phyloP scores from a whole-genome alignment of 2,888 invertebrate genomes.

The Tetragonisca angustula region DNA sequence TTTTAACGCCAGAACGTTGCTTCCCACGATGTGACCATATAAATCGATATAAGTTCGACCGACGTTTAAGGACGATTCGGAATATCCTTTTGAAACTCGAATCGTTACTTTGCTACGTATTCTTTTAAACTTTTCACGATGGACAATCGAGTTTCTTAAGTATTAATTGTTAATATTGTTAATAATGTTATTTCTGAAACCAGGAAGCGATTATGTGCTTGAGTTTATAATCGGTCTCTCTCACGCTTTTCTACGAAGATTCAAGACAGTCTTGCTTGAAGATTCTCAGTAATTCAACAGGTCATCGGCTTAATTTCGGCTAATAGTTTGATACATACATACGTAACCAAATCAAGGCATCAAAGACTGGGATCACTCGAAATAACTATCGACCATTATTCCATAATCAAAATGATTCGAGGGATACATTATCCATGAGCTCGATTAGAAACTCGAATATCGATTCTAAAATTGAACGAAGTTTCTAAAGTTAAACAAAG shows the following conservation, averaged over 20 bases:
- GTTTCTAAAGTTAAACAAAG: not conserved
- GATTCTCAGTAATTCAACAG: constrained; percentile 4
- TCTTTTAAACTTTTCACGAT: not conserved
- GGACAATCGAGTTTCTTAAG: not conserved
- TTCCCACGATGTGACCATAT: not conserved
- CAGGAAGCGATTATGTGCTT: not conserved
- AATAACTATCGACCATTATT: not conserved
- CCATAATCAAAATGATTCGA: not conserved
- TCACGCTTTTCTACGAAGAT: not conserved
- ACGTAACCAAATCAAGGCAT: constrained; percentile 31
- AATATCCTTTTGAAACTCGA: not conserved
- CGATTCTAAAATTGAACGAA: not conserved
- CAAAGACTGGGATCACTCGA: not conserved
- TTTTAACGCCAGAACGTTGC: not conserved
- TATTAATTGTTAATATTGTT: not conserved
- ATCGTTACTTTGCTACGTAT: not conserved
- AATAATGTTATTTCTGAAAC: not conserved
- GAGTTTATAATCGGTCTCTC: not conserved
- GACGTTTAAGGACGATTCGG: not conserved
- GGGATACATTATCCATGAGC: not conserved
- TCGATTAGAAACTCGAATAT: not conserved
- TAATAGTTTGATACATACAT: not conserved
- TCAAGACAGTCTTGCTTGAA: too few species aligned
- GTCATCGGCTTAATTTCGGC: not conserved
- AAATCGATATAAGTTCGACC: constrained; percentile 3